Evolutionary conservation across 2,888 invertebrate species (phyloP).

Genomic region (Seira musarum): DNA sequence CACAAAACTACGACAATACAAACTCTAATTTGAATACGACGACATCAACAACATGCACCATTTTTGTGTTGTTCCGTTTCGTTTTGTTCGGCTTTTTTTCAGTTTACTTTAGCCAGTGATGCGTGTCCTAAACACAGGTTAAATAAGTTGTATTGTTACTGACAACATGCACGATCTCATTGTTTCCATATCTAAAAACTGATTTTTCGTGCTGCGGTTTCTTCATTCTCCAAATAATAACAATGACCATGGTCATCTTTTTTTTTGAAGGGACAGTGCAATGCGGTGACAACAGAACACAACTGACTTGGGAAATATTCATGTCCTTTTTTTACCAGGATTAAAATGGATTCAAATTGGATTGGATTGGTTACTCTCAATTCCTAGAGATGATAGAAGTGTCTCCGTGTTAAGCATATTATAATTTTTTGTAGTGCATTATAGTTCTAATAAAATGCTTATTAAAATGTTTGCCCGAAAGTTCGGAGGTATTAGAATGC

Average conservation of each 20-base stretch:
- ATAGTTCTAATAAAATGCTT: no score
- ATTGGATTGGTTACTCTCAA: slow-evolving; percentile 31
- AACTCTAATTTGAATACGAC: slow-evolving; percentile 9
- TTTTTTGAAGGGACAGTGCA: no score
- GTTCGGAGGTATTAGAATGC: slow-evolving; percentile 19
- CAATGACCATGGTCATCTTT: no score
- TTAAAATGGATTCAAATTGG: slow-evolving; percentile 16
- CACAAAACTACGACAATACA: no score
- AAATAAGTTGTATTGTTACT: slow-evolving; percentile 38
- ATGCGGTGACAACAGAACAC: slow-evolving; percentile 37
- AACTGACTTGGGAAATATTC: no score
- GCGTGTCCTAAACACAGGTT: slow-evolving; percentile 41
- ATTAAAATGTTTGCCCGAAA: not conserved
- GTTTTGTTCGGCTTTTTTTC: slow-evolving; percentile 7
- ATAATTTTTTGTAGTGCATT: not conserved
- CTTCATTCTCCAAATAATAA: no score
- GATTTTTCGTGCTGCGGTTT: no score
- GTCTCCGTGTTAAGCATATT: slow-evolving; percentile 49
- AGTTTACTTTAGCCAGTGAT: slow-evolving; percentile 28
- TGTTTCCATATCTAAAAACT: slow-evolving; percentile 7
- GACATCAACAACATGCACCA: not conserved
- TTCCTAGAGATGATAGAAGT: slow-evolving; percentile 41
- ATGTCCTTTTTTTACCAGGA: slow-evolving; percentile 39
- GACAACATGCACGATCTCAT: slow-evolving; percentile 28
- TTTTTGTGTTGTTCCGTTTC: not conserved